Evolutionary conservation across 1,140 invertebrate genomes (phyloP), one percentile per base, ranked within the genome.

Genomic region (Solen grandis): DNA sequence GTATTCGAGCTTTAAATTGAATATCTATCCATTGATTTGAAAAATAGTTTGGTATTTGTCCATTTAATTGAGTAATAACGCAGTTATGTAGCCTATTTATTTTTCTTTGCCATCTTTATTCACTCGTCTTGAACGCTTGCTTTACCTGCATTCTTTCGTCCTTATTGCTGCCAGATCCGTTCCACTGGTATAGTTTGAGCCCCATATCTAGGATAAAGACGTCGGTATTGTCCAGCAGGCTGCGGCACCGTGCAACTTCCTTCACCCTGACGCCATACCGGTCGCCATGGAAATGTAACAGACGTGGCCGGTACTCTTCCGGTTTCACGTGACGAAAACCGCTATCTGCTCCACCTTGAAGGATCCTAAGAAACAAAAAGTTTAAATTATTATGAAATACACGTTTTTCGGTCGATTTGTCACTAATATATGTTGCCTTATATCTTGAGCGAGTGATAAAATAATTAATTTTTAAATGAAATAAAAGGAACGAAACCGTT

Each of bases 181-280:
- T 91, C 91, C 96, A 97, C 4, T 97, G 95, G 85, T 95, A 96
- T 63, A 97, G 95, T 75, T 95, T 94, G 69, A 94, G 94, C 27
- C 96, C 96, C 22, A 94, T 92, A 91, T 98, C 97, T 85, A 98
- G 92, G 88, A 98, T 97, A 92, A 97, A 98, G 85, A 96, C 96
- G 89, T 98, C 97, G 1, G 96, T 96, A 90, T 95, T 95, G 92
- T 97, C 97, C 94, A 98, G n/a, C 13, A 66, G 36, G 38, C 31
- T 31, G 14, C 50, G 46, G 22, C 52, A 57, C 22, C 50, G 55
- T 5, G 27, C n/a, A n/a, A 90, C 78, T 86, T 90, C 84, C 29
- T 81, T 86, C 25, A 91, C 83, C 13, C 41, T 63, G 29, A 91
- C 82, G 25, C 83, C 72, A 54, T 77, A 63, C 59, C 79, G 86